Percentiles rank a stretch among this genome's conserved stretches.
Conservation (phyloP, 2,113 vertebrate species). For the Oenanthe melanoleuca region DNA sequence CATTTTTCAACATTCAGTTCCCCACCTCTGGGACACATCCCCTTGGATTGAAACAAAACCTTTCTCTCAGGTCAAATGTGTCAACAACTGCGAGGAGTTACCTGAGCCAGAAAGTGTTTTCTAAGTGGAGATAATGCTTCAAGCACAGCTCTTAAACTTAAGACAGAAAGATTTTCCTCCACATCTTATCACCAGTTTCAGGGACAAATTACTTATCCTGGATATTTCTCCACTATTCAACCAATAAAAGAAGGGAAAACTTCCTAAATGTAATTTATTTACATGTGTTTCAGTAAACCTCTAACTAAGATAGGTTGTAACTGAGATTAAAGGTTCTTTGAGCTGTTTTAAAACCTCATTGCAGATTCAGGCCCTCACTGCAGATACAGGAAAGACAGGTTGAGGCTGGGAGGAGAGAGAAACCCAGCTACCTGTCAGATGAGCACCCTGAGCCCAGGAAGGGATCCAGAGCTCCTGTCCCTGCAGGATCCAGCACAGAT, state of each 20-base stretch:
- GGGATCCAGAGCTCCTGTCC: background rate
- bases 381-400: conserved; percentile 44
- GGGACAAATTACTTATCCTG: background rate
- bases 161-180: background rate
- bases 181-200: background rate
- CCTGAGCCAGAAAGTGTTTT: background rate
- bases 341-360: background rate
- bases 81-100: background rate
- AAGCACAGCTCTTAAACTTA: background rate
- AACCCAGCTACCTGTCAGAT: background rate
- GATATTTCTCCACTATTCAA: background rate
- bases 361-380: background rate
- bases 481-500: background rate
- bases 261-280: background rate
- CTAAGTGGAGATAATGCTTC: background rate
- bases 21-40: background rate
- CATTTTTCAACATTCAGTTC: background rate
- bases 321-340: conserved; percentile 38
- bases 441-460: background rate
- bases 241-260: background rate
- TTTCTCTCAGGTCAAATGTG: background rate
- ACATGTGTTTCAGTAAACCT: background rate
- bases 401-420: background rate
- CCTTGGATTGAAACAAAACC: background rate
- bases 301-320: background rate